Conservation (phyloP, 2,888 invertebrate genomes). For the Troilus luridus region DNA sequence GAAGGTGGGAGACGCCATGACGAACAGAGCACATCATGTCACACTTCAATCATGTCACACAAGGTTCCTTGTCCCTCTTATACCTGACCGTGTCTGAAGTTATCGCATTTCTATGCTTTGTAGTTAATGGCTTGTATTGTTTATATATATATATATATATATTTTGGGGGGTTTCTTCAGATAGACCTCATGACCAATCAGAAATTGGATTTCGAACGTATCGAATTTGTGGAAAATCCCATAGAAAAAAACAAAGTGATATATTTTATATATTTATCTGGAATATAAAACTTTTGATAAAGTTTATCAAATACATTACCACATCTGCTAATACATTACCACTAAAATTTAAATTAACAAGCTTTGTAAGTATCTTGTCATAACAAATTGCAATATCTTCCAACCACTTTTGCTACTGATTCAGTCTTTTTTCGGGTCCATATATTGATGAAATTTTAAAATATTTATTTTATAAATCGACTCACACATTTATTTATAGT, state of each 20-base stretch:
- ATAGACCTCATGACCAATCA: background rate
- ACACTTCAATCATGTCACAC: background rate
- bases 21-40: background rate
- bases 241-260: background rate
- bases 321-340: too few relatives aligned
- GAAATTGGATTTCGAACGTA: background rate
- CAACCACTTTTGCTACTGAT: too few relatives aligned
- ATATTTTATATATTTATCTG: too few relatives aligned
- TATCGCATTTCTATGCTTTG: background rate
- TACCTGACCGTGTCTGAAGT: constrained; percentile 8
- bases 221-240: background rate
- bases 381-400: too few relatives aligned
- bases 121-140: background rate
- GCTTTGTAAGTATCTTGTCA: too few relatives aligned
- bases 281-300: too few relatives aligned
- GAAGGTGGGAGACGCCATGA: background rate
- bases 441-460: too few relatives aligned
- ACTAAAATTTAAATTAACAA: too few relatives aligned
- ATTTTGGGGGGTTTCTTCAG: background rate
- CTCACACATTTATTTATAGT: too few relatives aligned
- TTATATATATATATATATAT: background rate
- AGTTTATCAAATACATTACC: too few relatives aligned
- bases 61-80: constrained; percentile 6
- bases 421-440: too few relatives aligned
- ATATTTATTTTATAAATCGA: too few relatives aligned